Evolutionary conservation across 2,113 vertebrate species (phyloP).

Genomic region (Campylomormyrus numenius): DNA sequence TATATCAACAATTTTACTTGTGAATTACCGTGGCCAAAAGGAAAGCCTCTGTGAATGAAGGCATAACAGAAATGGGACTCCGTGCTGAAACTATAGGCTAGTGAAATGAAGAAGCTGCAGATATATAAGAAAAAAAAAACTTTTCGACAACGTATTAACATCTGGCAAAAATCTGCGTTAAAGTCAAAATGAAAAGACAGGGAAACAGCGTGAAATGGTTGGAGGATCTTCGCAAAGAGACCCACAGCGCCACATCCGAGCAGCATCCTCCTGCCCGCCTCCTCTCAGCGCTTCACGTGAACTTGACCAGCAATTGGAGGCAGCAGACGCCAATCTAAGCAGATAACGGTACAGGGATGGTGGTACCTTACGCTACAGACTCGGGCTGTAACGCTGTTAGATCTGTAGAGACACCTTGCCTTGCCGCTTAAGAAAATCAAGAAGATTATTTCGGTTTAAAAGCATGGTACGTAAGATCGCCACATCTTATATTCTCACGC

Average conservation of each 20-base stretch:
- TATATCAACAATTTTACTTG: background rate
- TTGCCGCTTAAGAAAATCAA: background rate
- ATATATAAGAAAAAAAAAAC: background rate
- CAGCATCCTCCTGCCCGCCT: background rate
- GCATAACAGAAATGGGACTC: background rate
- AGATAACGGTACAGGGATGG: slow-evolving; percentile 30
- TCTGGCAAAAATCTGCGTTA: background rate
- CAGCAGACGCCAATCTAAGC: slow-evolving; percentile 37
- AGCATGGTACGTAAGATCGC: slow-evolving; percentile 39
- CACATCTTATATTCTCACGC: background rate
- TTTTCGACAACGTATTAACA: background rate
- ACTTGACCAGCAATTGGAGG: slow-evolving; percentile 47
- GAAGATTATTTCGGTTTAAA: slow-evolving; percentile 19
- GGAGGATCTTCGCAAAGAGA: background rate
- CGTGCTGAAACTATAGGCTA: background rate
- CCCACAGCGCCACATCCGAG: background rate
- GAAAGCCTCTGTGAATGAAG: background rate
- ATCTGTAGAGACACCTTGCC: background rate
- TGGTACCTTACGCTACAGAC: slow-evolving; percentile 43
- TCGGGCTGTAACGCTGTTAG: slow-evolving; percentile 43
- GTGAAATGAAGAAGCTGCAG: background rate
- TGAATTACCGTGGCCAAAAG: background rate
- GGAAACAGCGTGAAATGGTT: background rate
- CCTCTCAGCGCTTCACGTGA: slow-evolving; percentile 32
- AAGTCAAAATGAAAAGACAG: background rate